phyloP scores from a whole-genome alignment of 1,140 invertebrate genomes.

The Mamestra configurata region DNA sequence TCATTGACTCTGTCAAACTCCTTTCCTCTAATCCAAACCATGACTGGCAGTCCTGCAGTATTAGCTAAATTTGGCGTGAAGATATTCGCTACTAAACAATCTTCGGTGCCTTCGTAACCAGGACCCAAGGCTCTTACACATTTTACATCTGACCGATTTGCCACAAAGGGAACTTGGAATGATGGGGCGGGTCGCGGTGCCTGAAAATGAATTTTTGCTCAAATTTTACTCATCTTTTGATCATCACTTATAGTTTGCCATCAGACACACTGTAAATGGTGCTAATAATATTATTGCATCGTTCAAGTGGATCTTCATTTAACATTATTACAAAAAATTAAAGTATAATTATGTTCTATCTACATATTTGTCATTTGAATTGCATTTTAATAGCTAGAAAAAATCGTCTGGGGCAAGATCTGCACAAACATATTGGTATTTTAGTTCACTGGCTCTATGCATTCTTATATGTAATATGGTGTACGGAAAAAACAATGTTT shows the following conservation, averaged over 20 bases:
- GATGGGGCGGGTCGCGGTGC: slow-evolving; percentile 72
- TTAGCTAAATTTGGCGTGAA: slow-evolving; percentile 67
- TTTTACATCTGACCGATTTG: slow-evolving; percentile 72
- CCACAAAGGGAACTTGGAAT: slow-evolving; percentile 71
- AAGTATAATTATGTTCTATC: no score
- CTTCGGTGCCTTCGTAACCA: slow-evolving; percentile 81
- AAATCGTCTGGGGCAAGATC: no score
- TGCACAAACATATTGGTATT: no score
- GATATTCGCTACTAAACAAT: slow-evolving; percentile 75
- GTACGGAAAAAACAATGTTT: no score
- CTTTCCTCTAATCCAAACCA: slow-evolving; percentile 83
- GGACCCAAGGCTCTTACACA: slow-evolving; percentile 71
- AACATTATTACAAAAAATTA: no score
- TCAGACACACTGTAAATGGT: no score
- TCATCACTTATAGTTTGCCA: neutral
- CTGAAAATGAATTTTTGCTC: slow-evolving; percentile 65
- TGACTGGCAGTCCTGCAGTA: slow-evolving; percentile 67
- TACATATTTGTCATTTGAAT: no score
- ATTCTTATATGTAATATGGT: no score
- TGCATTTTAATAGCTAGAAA: no score
- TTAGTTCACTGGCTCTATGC: no score
- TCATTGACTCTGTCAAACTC: slow-evolving; percentile 70
- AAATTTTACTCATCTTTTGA: neutral
- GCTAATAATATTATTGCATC: no score
- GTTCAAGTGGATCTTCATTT: no score